Evolutionary conservation across 2,797 vertebrate species (phyloP), one percentile per base, ranked within the genome.

Genomic region (Anableps anableps): DNA sequence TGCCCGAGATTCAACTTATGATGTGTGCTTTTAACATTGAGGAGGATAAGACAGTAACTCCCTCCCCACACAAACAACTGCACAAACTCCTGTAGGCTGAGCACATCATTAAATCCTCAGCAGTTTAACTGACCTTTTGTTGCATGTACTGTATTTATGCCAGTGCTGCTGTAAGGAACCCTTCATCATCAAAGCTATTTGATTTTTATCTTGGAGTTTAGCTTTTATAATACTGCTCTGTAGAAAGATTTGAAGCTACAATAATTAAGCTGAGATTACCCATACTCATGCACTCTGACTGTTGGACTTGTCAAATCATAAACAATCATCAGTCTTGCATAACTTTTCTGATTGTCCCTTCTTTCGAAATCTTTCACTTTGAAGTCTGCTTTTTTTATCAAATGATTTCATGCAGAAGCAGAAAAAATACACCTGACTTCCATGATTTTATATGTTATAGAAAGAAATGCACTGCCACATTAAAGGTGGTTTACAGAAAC

Each of bases 71-170:
- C 21, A 70, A 34, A 45, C 76, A 34, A 38, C 21, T 31, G 50
- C 16, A 34, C 58, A 13, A 43, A 80, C 8, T 14, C 2, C 23
- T 58, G 13, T 62, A 50, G 34, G 45, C 80, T 47, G 68, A 64
- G 58, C 71, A 47, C 3, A 19, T 29, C 26, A n/a, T 58, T 79
- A 36, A 92, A 87, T 90, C 58, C 85, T 55, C 81, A 51, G 86
- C 80, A 62, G 29, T 81, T 84, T 41, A 79, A 72, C 74, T 79
- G 26, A 84, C 75, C 82, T 62, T 45, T 64, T 8, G 29, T 80
- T 45, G 60, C 79, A 79, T 92, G 80, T 84, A 82, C 73, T 88
- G 66, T 89, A 86, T 91, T 89, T 84, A 84, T 86, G 76, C 68
- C 48, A 79, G 53, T 75, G 48, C 64, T 84, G 68, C 62, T 87